Evolutionary conservation across 2,888 invertebrate genomes (phyloP), one percentile per base, ranked within the genome.

Genomic region (Cataglyphis rosenhaueri): DNA sequence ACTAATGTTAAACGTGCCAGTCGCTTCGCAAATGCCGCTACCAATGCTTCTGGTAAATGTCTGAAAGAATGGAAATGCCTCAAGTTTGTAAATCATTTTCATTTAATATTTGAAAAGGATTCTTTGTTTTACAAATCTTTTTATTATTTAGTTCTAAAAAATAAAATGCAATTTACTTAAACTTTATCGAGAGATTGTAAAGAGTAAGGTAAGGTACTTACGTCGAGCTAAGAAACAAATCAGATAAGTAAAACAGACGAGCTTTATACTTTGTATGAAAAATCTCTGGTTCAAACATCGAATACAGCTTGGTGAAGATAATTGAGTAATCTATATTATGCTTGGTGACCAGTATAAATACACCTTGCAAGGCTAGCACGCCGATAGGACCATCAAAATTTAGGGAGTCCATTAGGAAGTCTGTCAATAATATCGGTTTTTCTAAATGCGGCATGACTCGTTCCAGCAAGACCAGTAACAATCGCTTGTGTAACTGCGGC

Each of bases 251-350:
- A 95, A 99, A 97, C 82, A 99, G 96, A 64, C 98, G 96, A 0
- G 97, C 96, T 94, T 98, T 98, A 95, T 98, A 98, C 91, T 98
- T 97, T 15, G 98, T 98, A 92, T 97, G 97, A 94, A 99, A 98
- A 91, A 99, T 97, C 91, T 97, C 97, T 0, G 98, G 98, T 92
- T 98, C 97, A 92, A 99, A 97, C 97, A 99, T 97, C 29, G 97
- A 97, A 95, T 99, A 99, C n/a, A 99, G 95, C 92, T 99, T 98
- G 90, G 96, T 97, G 95, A 98, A 99, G 94, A 99, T 98, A 93
- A 98, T 97, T 0, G 99, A 99, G 95, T 99, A 99, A 92, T 99
- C 97, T 95, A 99, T 96, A 95, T 99, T 99, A 95, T 98, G 97
- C 85, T 97, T 97, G 87, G 98, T 97, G 84, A 99, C 98, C 87